A percentile compares a stretch with the other conserved stretches of the same genome.
Evolutionary conservation across 2,113 vertebrate genomes (phyloP).

Genomic region (Podiceps cristatus): DNA sequence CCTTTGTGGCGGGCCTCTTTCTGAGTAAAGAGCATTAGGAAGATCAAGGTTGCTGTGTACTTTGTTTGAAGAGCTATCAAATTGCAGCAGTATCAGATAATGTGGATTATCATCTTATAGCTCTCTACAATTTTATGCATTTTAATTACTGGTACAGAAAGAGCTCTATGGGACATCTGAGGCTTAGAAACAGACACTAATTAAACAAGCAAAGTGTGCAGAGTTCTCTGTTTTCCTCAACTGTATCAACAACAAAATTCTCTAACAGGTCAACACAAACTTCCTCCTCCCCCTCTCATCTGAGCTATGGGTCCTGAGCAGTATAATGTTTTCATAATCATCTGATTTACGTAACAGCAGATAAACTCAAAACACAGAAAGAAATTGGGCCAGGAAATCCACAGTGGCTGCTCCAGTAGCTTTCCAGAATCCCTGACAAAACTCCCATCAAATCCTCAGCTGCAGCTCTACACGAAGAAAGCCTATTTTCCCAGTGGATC

Average conservation of each 20-base stretch:
- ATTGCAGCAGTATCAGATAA: not conserved
- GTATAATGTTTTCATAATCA: not conserved
- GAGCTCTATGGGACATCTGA: not conserved
- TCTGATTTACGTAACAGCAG: not conserved
- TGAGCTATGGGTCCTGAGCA: not conserved
- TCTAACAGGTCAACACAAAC: not conserved
- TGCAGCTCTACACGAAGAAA: not conserved
- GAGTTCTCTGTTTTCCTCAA: slow-evolving; percentile 9
- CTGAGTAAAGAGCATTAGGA: slow-evolving; percentile 3
- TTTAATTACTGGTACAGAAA: slow-evolving; percentile 7
- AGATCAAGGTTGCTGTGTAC: slow-evolving; percentile 29
- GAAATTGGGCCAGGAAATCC: not conserved
- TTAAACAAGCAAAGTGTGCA: not conserved
- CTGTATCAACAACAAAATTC: not conserved
- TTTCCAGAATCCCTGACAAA: slow-evolving; percentile 10
- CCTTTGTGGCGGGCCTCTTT: not conserved
- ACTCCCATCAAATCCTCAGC: not conserved
- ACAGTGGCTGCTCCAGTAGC: not conserved
- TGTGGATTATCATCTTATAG: not conserved
- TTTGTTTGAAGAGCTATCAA: slow-evolving; percentile 49
- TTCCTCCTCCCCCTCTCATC: not conserved
- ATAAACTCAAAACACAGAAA: not conserved
- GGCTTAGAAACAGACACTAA: not conserved
- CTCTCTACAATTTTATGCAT: not conserved
- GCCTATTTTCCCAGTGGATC: not conserved